Base-by-base conservation (phyloP, 2,797 vertebrate species). In the Sebastes oblongus region DNA sequence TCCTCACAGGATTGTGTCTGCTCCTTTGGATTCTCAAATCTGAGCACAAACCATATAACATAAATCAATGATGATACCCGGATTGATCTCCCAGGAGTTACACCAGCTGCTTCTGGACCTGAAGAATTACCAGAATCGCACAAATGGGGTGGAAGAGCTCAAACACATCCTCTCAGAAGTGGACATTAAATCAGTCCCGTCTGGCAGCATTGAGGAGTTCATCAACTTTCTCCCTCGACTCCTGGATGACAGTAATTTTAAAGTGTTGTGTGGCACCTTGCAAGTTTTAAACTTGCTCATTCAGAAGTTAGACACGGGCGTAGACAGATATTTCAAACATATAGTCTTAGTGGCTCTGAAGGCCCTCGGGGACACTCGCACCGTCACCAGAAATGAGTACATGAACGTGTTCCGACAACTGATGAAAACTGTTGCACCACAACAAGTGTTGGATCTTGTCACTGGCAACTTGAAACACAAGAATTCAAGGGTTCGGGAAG, bases 201-300 rank as follows among this genome's bases (percentile, higher is more conserved):
- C 92, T 29, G 89, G 89, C 74, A 92, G 89, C 83, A 93, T 97
- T 72, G 94, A 93, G 60, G 95, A 94, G 8, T 96, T 99, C 75
- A 94, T 98, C 55, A 79, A 92, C 76, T 96, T 98, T 71, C 92
- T 98, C 39, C 91, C 92, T 12, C 92, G 71, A 16, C 95, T 98
- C 59, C 92, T 98, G 5, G 92, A 96, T 2, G 97, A 98, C 89
- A 96, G 94, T 80, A 97, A 97, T 93, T 98, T 98, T 85, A 97
- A 95, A 92, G 97, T 96, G 46, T 92, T 97, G 72, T 95, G 95
- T 2, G 96, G 97, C 61, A 95, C 97, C 0, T 92, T 98, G 82
- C 96, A 98, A 85, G 95, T 95, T 77, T 93, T 97, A 29, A 95
- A 96, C 55, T 67, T 98, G 70, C 92, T 98, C 29, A 95, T 98